A percentile compares a stretch with the other conserved stretches of the same genome.
These are phyloP conservation scores for Peribatodes rhomboidaria DNA, from an alignment of 2,888 invertebrate genomes.

Conservation along the genomic window DNA sequence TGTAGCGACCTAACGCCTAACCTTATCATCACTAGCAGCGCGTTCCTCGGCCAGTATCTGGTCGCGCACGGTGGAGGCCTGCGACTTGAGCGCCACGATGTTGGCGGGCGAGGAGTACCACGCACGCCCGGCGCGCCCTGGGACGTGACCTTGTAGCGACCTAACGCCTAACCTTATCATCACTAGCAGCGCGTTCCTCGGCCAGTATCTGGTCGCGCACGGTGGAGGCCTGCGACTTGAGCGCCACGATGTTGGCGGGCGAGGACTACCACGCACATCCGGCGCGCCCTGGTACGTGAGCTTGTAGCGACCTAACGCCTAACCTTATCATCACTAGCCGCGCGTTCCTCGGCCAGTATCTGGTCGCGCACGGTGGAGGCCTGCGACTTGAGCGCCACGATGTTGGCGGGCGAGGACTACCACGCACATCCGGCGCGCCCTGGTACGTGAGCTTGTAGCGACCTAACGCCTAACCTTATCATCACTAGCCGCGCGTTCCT, in stretches of 20 bases:
- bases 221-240: conserved; percentile 95
- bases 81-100: conserved; percentile 93
- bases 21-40: too few species aligned
- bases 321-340: too few species aligned
- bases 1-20: conserved; percentile 93
- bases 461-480: conserved; percentile 90
- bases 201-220: conserved; percentile 94
- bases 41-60: conserved; percentile 94
- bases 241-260: conserved; percentile 93
- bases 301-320: conserved; percentile 94
- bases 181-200: too few species aligned
- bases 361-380: conserved; percentile 95
- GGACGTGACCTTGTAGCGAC: conserved; percentile 94
- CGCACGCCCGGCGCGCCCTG: too few species aligned
- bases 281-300: too few species aligned
- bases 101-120: conserved; percentile 94
- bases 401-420: conserved; percentile 94
- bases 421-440: too few species aligned
- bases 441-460: conserved; percentile 95
- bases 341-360: conserved; percentile 93
- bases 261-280: too few species aligned
- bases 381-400: conserved; percentile 93
- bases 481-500: too few species aligned
- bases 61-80: conserved; percentile 94
- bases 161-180: conserved; percentile 90